Conservation (phyloP, 2,113 vertebrate species). For the Pterocles orientalis region DNA sequence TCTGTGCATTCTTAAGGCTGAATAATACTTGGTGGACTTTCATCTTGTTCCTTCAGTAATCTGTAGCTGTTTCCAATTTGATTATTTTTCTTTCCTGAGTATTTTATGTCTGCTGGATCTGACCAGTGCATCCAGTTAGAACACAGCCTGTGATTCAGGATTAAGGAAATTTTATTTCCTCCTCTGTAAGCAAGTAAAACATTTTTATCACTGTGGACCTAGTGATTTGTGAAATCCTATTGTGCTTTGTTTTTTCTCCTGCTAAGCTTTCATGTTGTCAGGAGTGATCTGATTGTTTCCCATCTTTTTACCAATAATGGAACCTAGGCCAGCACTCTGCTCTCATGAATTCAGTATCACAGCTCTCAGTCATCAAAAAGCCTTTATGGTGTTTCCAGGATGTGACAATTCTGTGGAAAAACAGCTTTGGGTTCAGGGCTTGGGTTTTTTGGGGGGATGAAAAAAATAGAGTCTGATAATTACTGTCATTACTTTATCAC, state of each 20-base stretch:
- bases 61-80: background rate
- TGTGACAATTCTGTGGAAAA: slow-evolving; percentile 23
- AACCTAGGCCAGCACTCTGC: background rate
- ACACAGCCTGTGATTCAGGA: background rate
- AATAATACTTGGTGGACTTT: background rate
- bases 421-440: background rate
- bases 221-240: slow-evolving; percentile 11
- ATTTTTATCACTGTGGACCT: background rate
- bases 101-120: background rate
- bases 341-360: background rate
- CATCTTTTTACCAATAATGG: background rate
- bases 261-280: slow-evolving; percentile 23
- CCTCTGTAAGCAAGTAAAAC: background rate
- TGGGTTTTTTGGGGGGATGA: background rate
- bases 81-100: background rate
- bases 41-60: background rate
- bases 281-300: slow-evolving; percentile 30
- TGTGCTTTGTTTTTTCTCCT: background rate
- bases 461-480: background rate
- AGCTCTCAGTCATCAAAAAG: slow-evolving; percentile 2
- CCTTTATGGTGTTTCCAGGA: slow-evolving; percentile 6
- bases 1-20: background rate
- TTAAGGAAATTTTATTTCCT: slow-evolving; percentile 17
- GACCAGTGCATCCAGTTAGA: background rate
- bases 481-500: background rate